Evolutionary conservation across 2,888 invertebrate species (phyloP).

Genomic region (Caenorhabditis macrosperma): DNA sequence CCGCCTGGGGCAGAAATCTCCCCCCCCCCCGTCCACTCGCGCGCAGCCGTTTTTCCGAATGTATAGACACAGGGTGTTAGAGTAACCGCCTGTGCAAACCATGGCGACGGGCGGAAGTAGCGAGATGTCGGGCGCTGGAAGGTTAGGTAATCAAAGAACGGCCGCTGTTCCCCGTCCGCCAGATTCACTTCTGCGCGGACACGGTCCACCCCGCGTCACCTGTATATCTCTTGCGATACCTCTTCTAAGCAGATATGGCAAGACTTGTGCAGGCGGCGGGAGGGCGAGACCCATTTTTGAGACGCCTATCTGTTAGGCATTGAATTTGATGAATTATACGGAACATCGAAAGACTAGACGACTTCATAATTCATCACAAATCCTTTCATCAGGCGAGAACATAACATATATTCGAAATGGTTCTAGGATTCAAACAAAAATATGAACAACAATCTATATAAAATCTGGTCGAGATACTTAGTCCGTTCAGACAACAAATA

Average conservation of each 20-base stretch:
- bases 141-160: neutral
- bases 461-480: too few species aligned
- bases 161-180: neutral
- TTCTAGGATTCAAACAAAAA: too few species aligned
- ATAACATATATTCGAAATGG: too few species aligned
- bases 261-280: conserved; percentile 14
- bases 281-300: neutral
- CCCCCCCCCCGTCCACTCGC: neutral
- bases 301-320: neutral
- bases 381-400: too few species aligned
- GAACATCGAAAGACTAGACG: neutral
- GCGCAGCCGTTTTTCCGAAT: too few species aligned
- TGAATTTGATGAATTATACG: neutral
- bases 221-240: conserved; percentile 9
- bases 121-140: conserved; percentile 3
- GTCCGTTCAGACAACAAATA: too few species aligned
- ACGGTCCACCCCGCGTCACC: conserved; percentile 7
- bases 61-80: too few species aligned
- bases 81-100: neutral
- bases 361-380: too few species aligned
- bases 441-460: too few species aligned
- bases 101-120: conserved; percentile 1
- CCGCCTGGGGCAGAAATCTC: too few species aligned
- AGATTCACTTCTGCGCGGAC: neutral
- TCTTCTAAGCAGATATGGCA: neutral